Evolutionary conservation across 2,797 vertebrate species (phyloP), one percentile per base, ranked within the genome.

Genomic region (Hoplostethus mediterraneus): DNA sequence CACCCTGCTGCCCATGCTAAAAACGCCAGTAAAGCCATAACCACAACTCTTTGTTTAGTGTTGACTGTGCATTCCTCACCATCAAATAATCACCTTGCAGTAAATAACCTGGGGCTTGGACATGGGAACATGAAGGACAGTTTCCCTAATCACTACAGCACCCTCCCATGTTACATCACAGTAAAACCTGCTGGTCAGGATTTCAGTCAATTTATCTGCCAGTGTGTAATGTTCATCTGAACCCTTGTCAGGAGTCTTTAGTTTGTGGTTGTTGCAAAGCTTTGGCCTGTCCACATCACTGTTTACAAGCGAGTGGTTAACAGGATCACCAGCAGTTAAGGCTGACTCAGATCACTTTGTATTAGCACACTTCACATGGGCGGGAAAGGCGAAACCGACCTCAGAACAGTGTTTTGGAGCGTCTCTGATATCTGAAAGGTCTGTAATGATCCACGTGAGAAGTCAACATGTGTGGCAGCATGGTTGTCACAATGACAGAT

Each of bases 341-440:
- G 25, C 16, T 33, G 31, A 33, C 31, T 65, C 30, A 36, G 48
- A 21, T 48, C 33, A 53, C 28, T 58, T 8, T 63, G 30, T 52
- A 63, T 6, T 21, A 0, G 21, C 25, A n/a, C n/a, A 36, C 42
- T 57, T 61, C 31, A 33, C 31, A 33, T 33, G 0, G 31, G 31
- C 31, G 31, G 6, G 6, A 33, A 33, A 33, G 31, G 6, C 31
- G 6, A 33, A 33, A 33, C 31, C 54, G 45, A 51, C 30, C 31
- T 62, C 45, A 14, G 36, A 58, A 64, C 56, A 59, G 21, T 48
- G 31, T 31, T 48, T 49, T 62, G 58, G 33, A 33, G 16, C 36
- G 51, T 45, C 45, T 53, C 42, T 55, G 4, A 3, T 33, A 4
- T 33, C 3, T 33, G 33, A 2, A 33, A 33, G 4, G 33, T 6